Base-by-base conservation (phyloP, 2,113 vertebrate species). In the Diphyllodes magnificus region DNA sequence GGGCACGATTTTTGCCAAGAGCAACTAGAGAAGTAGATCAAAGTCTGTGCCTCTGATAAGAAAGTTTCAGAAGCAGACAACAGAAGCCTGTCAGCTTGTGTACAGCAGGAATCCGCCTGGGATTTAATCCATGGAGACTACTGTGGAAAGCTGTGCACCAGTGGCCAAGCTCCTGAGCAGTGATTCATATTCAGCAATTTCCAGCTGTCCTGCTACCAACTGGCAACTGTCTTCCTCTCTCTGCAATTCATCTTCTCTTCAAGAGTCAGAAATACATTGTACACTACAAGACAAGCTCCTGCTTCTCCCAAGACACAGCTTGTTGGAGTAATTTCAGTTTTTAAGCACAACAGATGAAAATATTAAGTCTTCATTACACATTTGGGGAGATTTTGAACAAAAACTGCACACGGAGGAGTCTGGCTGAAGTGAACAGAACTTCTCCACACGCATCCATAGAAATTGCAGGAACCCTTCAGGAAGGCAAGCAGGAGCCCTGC, bases 1-100 rank as follows among this genome's bases (percentile, higher is more conserved):
- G 84, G 94, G 73, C 91, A 96, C 91, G 21, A 81, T 92, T 90
- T 96, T 77, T 91, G 88, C 94, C 95, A 94, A 81, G 88, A 95
- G 91, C 88, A 91, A 91, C 56, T 50, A 64, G 42, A 90, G 31
- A 84, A 95, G 86, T 8, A 84, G 83, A 97, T 95, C 95, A 95
- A 94, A 97, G 91, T 14, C 68, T 86, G 64, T 88, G 83, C 75
- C 61, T 95, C 42, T 64, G 92, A 83, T 91, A 96, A 88, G 65
- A 54, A 82, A 94, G 82, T 89, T 93, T 88, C 76, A 91, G 70
- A 30, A 68, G 84, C 51, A 93, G 73, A 83, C 19, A 93, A 71
- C 69, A 93, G 72, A 61, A 95, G 81, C 24, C 49, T 89, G 64
- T 71, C 88, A 90, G 77, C 47, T 37, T 53, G 42, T 7, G 2